phyloP scores from a whole-genome alignment of 2,888 invertebrate species.

The Troides aeacus region DNA sequence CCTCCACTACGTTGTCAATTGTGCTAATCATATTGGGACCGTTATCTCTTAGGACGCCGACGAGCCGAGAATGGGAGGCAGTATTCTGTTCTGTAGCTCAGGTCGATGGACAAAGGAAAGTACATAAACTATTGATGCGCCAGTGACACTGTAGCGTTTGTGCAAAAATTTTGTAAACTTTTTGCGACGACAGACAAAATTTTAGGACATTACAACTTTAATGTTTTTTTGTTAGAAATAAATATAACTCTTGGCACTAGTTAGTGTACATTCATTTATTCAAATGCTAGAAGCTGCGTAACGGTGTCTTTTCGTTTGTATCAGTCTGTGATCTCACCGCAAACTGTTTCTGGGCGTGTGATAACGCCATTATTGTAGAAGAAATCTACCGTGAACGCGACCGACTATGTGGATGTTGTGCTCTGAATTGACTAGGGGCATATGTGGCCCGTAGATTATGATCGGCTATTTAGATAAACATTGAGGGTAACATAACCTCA shows the following conservation, averaged over 20 bases:
- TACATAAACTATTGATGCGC: no score
- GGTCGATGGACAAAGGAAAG: no score
- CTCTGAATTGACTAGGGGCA: constrained; percentile 18
- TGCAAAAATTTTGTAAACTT: no score
- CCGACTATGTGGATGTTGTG: constrained; percentile 9
- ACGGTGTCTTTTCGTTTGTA: constrained; percentile 27
- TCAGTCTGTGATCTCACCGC: constrained; percentile 28
- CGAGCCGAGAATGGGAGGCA: no score
- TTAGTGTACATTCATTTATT: constrained; percentile 20
- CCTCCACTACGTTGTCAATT: no score
- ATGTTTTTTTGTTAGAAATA: neutral
- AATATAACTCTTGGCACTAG: constrained; percentile 9
- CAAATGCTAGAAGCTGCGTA: constrained; percentile 22
- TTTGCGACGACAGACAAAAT: no score
- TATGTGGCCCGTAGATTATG: constrained; percentile 20
- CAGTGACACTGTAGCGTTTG: no score
- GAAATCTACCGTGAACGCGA: constrained; percentile 26
- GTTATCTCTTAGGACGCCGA: no score
- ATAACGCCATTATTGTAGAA: constrained; percentile 28
- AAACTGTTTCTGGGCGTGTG: constrained; percentile 28
- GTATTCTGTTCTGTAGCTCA: no score
- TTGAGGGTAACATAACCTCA: constrained; percentile 5
- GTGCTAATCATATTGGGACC: no score
- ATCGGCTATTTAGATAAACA: constrained; percentile 13
- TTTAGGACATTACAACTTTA: neutral